A percentile compares a stretch with the other conserved stretches of the same genome.
Evolutionary conservation across 23 tunicate genomes (phyloP).

Genomic region (Aplidium turbinatum): DNA sequence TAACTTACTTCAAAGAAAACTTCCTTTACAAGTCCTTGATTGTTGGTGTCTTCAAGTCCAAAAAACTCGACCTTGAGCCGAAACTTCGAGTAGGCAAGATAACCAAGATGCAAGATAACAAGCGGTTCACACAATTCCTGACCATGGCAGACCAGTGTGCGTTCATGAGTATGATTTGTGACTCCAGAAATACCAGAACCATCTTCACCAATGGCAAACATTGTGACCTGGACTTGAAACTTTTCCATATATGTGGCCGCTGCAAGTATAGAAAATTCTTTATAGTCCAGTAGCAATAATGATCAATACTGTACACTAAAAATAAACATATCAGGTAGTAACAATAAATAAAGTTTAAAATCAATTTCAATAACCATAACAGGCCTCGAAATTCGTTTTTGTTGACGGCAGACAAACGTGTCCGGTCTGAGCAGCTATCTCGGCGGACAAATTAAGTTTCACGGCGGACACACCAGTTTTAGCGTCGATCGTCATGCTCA

Average conservation of each 20-base stretch:
- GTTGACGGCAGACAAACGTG: too few species aligned
- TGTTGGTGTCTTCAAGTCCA: slow-evolving; percentile 47
- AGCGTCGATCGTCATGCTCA: too few species aligned
- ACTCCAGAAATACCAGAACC: slow-evolving; percentile 73
- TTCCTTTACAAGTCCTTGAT: slow-evolving; percentile 57
- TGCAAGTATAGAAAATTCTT: slow-evolving; percentile 10
- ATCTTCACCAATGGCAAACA: slow-evolving; percentile 65
- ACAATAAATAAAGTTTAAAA: too few species aligned
- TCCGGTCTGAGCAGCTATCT: too few species aligned
- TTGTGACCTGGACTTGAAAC: slow-evolving; percentile 46
- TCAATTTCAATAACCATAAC: too few species aligned
- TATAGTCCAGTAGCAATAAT: background rate
- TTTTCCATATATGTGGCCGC: slow-evolving; percentile 46
- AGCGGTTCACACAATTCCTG: slow-evolving; percentile 68
- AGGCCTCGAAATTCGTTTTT: too few species aligned
- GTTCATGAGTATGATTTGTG: slow-evolving; percentile 32
- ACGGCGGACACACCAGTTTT: too few species aligned
- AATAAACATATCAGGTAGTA: too few species aligned
- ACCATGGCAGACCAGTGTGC: slow-evolving; percentile 52
- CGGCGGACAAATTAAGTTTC: too few species aligned
- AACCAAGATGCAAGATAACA: slow-evolving; percentile 87
- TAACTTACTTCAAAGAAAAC: slow-evolving; percentile 66
- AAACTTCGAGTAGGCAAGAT: slow-evolving; percentile 47
- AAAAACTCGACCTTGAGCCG: slow-evolving; percentile 47
- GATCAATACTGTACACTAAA: background rate